Base-by-base conservation (phyloP, 2,888 invertebrate species). In the Tupiocoris notatus region DNA sequence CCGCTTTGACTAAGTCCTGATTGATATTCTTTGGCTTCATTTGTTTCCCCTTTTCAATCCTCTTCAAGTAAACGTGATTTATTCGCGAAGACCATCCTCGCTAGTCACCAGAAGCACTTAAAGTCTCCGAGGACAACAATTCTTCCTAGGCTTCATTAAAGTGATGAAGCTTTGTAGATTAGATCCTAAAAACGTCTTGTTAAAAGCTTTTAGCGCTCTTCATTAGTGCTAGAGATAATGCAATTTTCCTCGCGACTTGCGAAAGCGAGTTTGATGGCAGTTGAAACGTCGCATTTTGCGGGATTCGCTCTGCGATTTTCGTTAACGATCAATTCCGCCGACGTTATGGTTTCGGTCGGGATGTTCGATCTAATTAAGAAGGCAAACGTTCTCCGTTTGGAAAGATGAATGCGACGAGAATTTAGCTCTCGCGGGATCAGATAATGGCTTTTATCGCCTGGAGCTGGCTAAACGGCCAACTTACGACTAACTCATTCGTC, bases 101-200 rank as follows among this genome's bases (percentile, higher is more conserved):
- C 39, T 3, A 7, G 39, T 39, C 39, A 3, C 12, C 21, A 64
- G 16, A 24, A 1, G 64, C 64, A 22, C 17, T 64, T 9, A 22
- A 20, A 65, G n/a, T n/a, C n/a, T n/a, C n/a, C n/a, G n/a, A 67
- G 57, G 23, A 67, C 59, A 59, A 18, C 24, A 16, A 25, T 58
- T 61, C 25, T 70, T 70, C 24, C 20, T 23, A 25, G 61, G 25
- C 58, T 70, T 59, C 70, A 59, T 70, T 70, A 70, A 70, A 70
- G 24, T 70, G 54, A 70, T 70, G 23, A 70, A 70, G 39, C 61
- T 24, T 20, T 18, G 70, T 57, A 70, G 70, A 70, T 59, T 59
- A 59, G 70, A 58, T 23, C 70, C 24, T 70, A 70, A 70, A 70
- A 70, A 70, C 68, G 70, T 70, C 70, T 70, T 70, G 61, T 59